Percentiles rank a stretch among this genome's conserved stretches.
phyloP scores from a whole-genome alignment of 2,113 vertebrate species.

The Alligator sinensis region DNA sequence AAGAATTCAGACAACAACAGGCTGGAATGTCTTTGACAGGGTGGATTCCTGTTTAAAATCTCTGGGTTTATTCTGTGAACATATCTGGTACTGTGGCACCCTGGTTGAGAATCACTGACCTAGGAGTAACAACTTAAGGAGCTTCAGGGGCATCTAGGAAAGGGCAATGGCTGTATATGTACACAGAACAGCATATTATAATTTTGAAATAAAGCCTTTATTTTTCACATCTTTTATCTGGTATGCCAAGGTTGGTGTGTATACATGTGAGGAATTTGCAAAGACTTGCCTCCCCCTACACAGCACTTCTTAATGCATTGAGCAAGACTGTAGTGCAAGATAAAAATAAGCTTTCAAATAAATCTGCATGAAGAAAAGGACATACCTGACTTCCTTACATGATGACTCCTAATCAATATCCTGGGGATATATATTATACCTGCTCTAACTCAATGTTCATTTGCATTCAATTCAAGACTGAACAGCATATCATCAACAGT shows the following conservation, averaged over 20 bases:
- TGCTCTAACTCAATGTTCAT: neutral
- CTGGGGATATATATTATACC: neutral
- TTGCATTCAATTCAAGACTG: conserved; percentile 16
- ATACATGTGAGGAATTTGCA: too few relatives aligned
- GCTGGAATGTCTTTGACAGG: too few relatives aligned
- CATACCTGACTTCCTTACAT: neutral
- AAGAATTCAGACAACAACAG: too few relatives aligned
- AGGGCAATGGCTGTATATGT: neutral
- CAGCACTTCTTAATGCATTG: neutral
- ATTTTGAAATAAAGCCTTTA: neutral
- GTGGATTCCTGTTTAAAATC: too few relatives aligned
- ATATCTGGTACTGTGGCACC: too few relatives aligned
- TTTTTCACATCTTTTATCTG: neutral
- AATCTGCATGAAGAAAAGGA: neutral
- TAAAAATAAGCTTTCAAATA: neutral
- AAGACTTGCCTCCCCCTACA: neutral
- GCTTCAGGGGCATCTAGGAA: neutral
- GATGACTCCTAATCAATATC: neutral
- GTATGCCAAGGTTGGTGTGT: too few relatives aligned
- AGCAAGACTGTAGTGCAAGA: neutral
- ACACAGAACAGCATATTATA: neutral
- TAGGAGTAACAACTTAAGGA: neutral
- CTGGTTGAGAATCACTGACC: too few relatives aligned
- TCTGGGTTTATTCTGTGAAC: too few relatives aligned
- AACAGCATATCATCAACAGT: neutral